These are phyloP conservation scores for Trachymyrmex cornetzi DNA, from an alignment of 1,140 invertebrate genomes.

Conservation along the genomic window DNA sequence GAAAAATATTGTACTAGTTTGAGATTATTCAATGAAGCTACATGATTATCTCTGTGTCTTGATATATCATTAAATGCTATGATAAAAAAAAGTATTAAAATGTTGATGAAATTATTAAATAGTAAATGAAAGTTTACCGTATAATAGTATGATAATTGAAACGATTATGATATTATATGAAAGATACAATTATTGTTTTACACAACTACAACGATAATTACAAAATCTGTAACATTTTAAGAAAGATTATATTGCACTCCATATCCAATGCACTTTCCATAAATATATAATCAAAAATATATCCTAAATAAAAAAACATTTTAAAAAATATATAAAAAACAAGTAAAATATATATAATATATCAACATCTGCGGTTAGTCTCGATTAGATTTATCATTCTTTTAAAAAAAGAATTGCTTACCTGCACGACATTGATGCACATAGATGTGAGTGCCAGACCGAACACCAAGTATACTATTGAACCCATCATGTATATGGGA, in stretches of 20 bases:
- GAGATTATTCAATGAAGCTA: no score
- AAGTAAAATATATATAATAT: background rate
- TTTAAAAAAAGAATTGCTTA: conserved; percentile 83
- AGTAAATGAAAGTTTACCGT: background rate
- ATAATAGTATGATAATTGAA: background rate
- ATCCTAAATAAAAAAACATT: background rate
- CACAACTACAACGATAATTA: background rate
- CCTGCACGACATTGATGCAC: conserved; percentile 98
- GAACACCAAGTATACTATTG: conserved; percentile 97
- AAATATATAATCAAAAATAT: background rate
- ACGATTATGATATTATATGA: background rate
- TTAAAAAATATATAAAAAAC: background rate
- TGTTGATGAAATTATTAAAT: background rate
- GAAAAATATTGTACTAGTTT: no score
- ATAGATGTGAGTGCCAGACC: conserved; percentile 97
- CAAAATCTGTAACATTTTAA: background rate
- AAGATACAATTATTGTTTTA: conserved; percentile 2
- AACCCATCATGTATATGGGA: conserved; percentile 96
- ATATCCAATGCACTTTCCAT: background rate
- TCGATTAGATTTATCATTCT: background rate
- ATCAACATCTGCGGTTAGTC: background rate
- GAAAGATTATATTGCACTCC: background rate
- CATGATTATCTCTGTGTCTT: no score
- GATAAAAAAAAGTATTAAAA: background rate
- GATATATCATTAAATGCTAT: no score